phyloP scores from a whole-genome alignment of 2,888 invertebrate genomes.

The Cancer borealis region DNA sequence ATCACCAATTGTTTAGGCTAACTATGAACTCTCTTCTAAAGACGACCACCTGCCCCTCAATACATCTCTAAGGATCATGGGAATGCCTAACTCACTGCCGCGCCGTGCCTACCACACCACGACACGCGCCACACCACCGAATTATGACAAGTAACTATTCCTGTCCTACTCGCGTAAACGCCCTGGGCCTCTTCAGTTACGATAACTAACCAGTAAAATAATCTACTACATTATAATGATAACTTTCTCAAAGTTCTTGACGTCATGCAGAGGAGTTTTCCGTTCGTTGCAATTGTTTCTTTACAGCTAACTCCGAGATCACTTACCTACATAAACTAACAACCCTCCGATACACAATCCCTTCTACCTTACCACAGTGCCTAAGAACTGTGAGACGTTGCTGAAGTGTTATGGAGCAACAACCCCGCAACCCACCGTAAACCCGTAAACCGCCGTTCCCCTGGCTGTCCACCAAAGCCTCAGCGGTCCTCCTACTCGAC shows the following conservation, averaged over 20 bases:
- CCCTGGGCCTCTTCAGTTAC: not conserved
- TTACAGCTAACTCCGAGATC: too few relatives aligned
- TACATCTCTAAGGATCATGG: not conserved
- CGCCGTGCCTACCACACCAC: not conserved
- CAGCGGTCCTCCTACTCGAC: not conserved
- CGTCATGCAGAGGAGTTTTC: not conserved
- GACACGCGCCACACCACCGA: not conserved
- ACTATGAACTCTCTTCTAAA: not conserved
- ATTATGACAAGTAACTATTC: not conserved
- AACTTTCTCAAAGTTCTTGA: not conserved
- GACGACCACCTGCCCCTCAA: not conserved
- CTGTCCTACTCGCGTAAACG: not conserved
- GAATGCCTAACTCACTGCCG: not conserved
- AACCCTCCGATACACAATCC: too few relatives aligned
- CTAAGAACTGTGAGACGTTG: too few relatives aligned
- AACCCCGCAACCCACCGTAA: too few relatives aligned
- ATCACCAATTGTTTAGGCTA: not conserved
- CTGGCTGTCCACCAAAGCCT: not conserved
- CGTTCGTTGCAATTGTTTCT: not conserved
- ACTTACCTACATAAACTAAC: not conserved
- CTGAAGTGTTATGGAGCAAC: too few relatives aligned
- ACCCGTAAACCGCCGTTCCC: not conserved
- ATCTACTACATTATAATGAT: not conserved
- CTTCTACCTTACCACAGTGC: too few relatives aligned
- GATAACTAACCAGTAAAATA: not conserved